Evolutionary conservation across 2,888 invertebrate species (phyloP).

Genomic region (Hirtodrosophila cameraria): DNA sequence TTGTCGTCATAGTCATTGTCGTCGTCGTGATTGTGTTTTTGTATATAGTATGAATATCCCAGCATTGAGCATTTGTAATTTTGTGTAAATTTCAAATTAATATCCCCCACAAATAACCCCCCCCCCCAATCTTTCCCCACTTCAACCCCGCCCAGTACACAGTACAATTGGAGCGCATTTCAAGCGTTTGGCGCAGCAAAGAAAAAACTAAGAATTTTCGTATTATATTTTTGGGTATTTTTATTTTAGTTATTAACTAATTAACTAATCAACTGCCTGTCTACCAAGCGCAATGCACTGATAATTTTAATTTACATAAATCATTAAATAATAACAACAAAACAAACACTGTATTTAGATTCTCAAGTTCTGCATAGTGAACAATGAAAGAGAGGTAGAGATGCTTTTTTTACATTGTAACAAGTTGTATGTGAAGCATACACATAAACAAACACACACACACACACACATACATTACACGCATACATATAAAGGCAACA

Average conservation of each 20-base stretch:
- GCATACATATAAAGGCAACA: conserved; percentile 14
- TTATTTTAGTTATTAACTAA: conserved; percentile 44
- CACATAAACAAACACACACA: conserved; percentile 5
- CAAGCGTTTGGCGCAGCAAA: conserved; percentile 49
- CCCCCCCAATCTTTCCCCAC: background rate
- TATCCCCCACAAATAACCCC: conserved; percentile 1
- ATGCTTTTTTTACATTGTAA: conserved; percentile 1
- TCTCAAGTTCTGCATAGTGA: conserved; percentile 34
- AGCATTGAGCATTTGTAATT: conserved; percentile 57
- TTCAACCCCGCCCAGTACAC: background rate
- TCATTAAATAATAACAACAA: conserved; percentile 26
- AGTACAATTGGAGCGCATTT: conserved; percentile 53
- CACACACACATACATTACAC: conserved; percentile 5
- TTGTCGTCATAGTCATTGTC: conserved; percentile 27
- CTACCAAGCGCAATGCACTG: conserved; percentile 79
- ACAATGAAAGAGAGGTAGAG: conserved; percentile 8
- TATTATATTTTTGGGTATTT: conserved; percentile 19
- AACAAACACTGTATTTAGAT: conserved; percentile 33
- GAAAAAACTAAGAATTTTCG: too few relatives aligned
- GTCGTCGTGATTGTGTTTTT: conserved; percentile 62
- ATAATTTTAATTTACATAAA: conserved; percentile 75
- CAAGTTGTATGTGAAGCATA: conserved; percentile 2
- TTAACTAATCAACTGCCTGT: conserved; percentile 72
- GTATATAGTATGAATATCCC: conserved; percentile 21
- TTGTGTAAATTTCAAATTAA: conserved; percentile 48